These are phyloP conservation scores for Harlomillsia oculata DNA, from an alignment of 1,140 invertebrate genomes.

Conservation along the genomic window DNA sequence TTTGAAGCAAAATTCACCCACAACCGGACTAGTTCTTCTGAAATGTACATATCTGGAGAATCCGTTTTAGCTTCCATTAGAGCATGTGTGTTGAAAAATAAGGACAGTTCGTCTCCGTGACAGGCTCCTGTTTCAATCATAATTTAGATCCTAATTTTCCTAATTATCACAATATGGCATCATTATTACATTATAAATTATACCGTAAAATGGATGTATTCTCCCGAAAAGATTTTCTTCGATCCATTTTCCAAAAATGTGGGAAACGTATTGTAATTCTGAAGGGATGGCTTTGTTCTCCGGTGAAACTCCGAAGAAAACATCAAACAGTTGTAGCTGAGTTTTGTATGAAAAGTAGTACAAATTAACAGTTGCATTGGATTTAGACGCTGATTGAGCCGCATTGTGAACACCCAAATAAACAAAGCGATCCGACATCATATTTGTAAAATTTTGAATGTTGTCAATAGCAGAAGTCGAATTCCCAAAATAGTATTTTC, in stretches of 20 bases:
- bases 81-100: conserved; percentile 17
- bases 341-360: conserved; percentile 17
- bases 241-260: background rate
- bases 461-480: background rate
- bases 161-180: background rate
- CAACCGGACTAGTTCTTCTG: conserved; percentile 13
- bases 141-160: background rate
- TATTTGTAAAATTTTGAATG: conserved; percentile 13
- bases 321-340: background rate
- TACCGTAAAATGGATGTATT: conserved; percentile 5
- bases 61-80: background rate
- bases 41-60: conserved; percentile 14
- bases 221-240: background rate
- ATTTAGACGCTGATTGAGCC: conserved; percentile 2
- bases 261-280: conserved; percentile 10
- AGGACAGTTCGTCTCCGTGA: conserved; percentile 17
- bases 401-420: conserved; percentile 4
- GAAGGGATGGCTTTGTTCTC: background rate
- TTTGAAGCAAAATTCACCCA: conserved; percentile 21
- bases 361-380: conserved; percentile 16
- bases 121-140: background rate
- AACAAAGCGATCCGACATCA: conserved; percentile 8
- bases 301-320: conserved; percentile 5
- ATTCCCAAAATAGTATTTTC: conserved; percentile 25
- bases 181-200: background rate